Conservation (phyloP, 2,113 vertebrate genomes). For the Bos javanicus region DNA sequence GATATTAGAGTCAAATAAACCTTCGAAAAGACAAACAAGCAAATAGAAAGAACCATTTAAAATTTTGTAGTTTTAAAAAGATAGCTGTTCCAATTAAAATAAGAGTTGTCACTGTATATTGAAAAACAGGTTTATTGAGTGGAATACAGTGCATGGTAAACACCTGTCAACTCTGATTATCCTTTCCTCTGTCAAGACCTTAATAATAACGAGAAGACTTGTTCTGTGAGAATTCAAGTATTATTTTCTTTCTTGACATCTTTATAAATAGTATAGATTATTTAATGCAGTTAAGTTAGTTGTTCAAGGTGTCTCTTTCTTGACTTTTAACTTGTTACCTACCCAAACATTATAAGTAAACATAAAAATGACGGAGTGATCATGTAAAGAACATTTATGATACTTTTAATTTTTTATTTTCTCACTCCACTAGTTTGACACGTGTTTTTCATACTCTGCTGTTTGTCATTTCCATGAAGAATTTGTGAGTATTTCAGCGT, state of each 20-base stretch:
- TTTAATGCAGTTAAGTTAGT: background rate
- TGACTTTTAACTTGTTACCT: background rate
- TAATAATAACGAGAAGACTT: conserved; percentile 55
- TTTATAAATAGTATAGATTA: conserved; percentile 40
- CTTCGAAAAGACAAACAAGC: background rate
- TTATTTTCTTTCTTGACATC: conserved; percentile 28
- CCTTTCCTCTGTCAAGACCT: conserved; percentile 40
- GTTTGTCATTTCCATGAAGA: background rate
- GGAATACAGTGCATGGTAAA: background rate
- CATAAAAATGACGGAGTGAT: background rate
- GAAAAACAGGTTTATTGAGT: conserved; percentile 48
- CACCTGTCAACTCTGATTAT: conserved; percentile 60
- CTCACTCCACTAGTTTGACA: background rate
- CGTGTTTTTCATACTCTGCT: background rate
- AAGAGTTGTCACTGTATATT: conserved; percentile 35
- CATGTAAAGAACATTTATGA: background rate
- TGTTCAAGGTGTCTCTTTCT: background rate
- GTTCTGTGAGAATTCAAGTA: conserved; percentile 63
- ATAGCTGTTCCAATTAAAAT: background rate
- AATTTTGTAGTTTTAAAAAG: background rate
- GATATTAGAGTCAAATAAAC: background rate
- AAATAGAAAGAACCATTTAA: background rate
- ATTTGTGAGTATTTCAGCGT: background rate
- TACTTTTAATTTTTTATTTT: background rate
- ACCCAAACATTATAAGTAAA: background rate